phyloP scores from a whole-genome alignment of 2,888 invertebrate species.

The Eupsilia transversa region DNA sequence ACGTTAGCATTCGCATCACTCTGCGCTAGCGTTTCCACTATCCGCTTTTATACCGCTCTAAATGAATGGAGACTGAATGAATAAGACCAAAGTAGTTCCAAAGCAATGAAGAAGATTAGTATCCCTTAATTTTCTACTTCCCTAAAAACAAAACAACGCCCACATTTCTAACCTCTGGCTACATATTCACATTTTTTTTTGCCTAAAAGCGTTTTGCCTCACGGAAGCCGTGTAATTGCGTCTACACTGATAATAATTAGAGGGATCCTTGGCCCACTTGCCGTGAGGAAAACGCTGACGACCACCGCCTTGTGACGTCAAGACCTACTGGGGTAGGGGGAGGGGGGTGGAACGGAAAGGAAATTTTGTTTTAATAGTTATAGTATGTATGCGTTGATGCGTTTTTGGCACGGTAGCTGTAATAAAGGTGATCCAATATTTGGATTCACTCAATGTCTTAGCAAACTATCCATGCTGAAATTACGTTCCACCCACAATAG shows the following conservation, averaged over 20 bases:
- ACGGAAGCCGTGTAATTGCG: slow-evolving; percentile 46
- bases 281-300: slow-evolving; percentile 60
- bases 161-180: slow-evolving; percentile 8
- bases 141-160: not conserved
- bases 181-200: slow-evolving; percentile 12
- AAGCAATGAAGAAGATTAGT: not conserved
- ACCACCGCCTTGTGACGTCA: slow-evolving; percentile 57
- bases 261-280: slow-evolving; percentile 74
- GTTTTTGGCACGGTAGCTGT: slow-evolving; percentile 10
- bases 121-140: not conserved
- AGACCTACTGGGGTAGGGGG: slow-evolving; percentile 2
- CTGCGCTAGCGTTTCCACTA: not conserved
- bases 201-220: slow-evolving; percentile 39
- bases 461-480: not conserved
- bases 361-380: slow-evolving; percentile 32
- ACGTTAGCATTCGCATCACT: not conserved
- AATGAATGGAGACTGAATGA: not conserved
- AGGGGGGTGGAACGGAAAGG: slow-evolving; percentile 2
- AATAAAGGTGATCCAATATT: slow-evolving; percentile 1
- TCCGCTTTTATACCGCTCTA: not conserved
- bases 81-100: not conserved
- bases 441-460: slow-evolving; percentile 8
- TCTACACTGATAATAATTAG: slow-evolving; percentile 69
- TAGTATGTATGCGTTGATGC: slow-evolving; percentile 5
- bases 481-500: not conserved